Conservation (phyloP, 2,113 vertebrate genomes). For the Otocyon megalotis region DNA sequence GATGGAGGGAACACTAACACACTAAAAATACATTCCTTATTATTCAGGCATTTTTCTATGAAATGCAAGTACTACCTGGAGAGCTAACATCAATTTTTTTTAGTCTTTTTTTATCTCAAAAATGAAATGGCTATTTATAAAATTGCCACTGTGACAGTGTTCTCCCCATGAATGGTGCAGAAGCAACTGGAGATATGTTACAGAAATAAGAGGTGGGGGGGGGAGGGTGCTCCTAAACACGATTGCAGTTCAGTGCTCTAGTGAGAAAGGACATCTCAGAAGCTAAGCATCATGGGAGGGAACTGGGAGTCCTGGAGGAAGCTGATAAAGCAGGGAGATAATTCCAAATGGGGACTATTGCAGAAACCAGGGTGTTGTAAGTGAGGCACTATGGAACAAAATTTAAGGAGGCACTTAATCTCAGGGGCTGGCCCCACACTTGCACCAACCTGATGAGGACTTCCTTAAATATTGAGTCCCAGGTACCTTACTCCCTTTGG, state of each 20-base stretch:
- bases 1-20: background rate
- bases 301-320: background rate
- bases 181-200: background rate
- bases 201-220: background rate
- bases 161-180: background rate
- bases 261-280: background rate
- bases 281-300: background rate
- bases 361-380: background rate
- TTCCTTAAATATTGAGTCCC: background rate
- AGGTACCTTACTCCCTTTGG: background rate
- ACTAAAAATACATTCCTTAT: slow-evolving; percentile 28
- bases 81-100: slow-evolving; percentile 22
- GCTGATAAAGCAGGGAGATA: background rate
- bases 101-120: slow-evolving; percentile 6
- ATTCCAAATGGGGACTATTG: background rate
- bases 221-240: background rate
- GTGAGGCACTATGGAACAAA: background rate
- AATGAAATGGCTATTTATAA: slow-evolving; percentile 65
- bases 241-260: background rate
- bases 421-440: background rate
- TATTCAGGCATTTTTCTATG: background rate
- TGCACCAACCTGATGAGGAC: background rate
- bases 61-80: background rate
- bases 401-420: background rate
- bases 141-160: background rate